A percentile compares a stretch with the other conserved stretches of the same genome.
Evolutionary conservation across 2,797 vertebrate species (phyloP).

Genomic region (Coranthus polyacanthus): DNA sequence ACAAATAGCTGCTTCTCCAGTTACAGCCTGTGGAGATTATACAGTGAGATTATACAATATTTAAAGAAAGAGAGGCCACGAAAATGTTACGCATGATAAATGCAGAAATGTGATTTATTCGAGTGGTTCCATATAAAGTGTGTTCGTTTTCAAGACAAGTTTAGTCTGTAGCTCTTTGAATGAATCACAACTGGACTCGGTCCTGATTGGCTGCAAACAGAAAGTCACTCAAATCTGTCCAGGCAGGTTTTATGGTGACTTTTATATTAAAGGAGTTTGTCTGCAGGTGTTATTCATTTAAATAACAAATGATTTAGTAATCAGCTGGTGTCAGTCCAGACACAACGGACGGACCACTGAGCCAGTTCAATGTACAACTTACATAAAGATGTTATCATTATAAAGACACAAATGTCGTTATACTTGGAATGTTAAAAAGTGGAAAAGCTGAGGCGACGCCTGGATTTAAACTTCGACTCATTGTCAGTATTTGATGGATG

Average conservation of each 20-base stretch:
- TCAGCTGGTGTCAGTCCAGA: no score
- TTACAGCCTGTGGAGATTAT: slow-evolving; percentile 34
- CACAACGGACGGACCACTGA: no score
- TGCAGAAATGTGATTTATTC: slow-evolving; percentile 15
- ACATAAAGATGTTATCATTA: no score
- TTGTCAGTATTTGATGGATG: no score
- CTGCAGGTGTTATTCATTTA: not conserved
- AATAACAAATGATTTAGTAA: no score
- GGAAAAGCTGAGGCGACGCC: no score
- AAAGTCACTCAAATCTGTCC: not conserved
- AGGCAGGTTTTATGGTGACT: not conserved
- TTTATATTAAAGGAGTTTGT: not conserved
- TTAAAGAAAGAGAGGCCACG: slow-evolving; percentile 43
- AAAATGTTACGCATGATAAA: slow-evolving; percentile 40
- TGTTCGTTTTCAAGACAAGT: slow-evolving; percentile 3
- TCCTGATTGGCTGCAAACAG: not conserved
- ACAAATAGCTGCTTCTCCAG: slow-evolving; percentile 58
- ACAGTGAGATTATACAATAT: slow-evolving; percentile 41
- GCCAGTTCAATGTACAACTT: no score
- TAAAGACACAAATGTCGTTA: no score
- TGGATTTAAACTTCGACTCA: no score
- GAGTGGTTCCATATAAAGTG: not conserved
- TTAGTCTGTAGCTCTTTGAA: not conserved
- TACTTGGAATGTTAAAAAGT: no score
- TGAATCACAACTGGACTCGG: not conserved